phyloP scores from a whole-genome alignment of 2,797 vertebrate genomes.

The Loris lydekkerianus region DNA sequence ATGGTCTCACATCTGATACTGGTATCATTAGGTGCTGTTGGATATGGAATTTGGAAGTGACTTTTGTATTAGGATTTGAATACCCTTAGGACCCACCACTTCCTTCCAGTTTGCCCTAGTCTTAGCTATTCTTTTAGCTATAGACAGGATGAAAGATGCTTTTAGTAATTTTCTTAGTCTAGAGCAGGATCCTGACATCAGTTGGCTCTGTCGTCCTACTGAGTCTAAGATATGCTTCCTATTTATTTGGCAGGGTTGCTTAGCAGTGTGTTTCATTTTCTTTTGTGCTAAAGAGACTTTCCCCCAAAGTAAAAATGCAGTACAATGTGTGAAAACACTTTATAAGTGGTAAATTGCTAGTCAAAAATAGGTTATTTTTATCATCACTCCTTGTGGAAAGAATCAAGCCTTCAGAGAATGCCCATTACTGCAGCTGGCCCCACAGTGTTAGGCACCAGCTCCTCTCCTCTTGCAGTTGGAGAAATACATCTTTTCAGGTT shows the following conservation, averaged over 20 bases:
- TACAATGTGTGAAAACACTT: too few relatives aligned
- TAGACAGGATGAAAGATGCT: too few relatives aligned
- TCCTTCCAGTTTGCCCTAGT: background rate
- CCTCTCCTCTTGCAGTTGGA: background rate
- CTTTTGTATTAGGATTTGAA: background rate
- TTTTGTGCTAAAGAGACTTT: background rate
- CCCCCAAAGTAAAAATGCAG: background rate
- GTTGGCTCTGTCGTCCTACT: background rate
- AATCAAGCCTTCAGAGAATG: background rate
- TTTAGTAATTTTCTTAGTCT: background rate
- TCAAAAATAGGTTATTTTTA: background rate
- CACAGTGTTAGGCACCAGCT: background rate
- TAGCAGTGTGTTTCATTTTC: background rate
- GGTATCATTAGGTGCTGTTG: background rate
- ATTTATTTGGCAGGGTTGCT: background rate
- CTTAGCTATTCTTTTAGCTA: background rate
- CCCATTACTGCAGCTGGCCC: too few relatives aligned
- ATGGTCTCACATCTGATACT: background rate
- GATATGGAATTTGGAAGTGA: background rate
- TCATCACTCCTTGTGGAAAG: background rate
- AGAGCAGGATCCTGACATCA: background rate
- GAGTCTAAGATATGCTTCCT: background rate
- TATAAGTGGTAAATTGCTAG: background rate
- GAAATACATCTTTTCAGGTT: background rate
- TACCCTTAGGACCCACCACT: too few relatives aligned